Percentiles rank a stretch among this genome's conserved stretches.
Evolutionary conservation across 2,888 invertebrate genomes (phyloP).

Genomic region (Dryococelus australis): DNA sequence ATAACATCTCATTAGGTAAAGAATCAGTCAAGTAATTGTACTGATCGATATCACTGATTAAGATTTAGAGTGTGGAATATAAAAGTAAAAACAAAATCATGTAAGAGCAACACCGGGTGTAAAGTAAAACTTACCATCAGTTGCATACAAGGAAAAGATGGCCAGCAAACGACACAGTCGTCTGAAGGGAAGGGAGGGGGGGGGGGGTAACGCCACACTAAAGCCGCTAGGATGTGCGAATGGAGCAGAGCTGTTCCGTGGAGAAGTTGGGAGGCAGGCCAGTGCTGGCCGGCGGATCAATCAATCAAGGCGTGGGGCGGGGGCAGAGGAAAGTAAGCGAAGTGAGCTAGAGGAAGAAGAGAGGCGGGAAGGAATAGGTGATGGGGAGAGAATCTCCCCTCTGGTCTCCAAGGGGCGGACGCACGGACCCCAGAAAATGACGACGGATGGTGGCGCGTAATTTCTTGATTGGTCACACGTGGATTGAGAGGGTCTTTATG

Average conservation of each 20-base stretch:
- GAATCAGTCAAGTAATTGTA: too few species aligned
- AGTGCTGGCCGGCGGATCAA: conserved; percentile 35
- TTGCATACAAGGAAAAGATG: too few species aligned
- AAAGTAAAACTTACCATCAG: too few species aligned
- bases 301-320: conserved; percentile 22
- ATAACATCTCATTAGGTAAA: too few species aligned
- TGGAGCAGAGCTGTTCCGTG: neutral
- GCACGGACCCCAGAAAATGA: conserved; percentile 35
- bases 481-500: conserved; percentile 28
- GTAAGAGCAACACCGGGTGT: too few species aligned
- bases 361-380: conserved; percentile 8
- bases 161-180: too few species aligned
- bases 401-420: conserved; percentile 20
- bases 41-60: too few species aligned
- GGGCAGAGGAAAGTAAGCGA: neutral
- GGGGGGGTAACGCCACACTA: neutral
- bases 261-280: neutral
- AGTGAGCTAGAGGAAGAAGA: conserved; percentile 5
- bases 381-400: neutral
- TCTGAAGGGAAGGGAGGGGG: too few species aligned
- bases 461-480: conserved; percentile 42
- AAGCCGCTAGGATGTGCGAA: neutral
- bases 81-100: too few species aligned
- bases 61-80: too few species aligned
- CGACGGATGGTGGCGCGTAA: conserved; percentile 41